Percentiles rank a stretch among this genome's conserved stretches.
Conservation (phyloP, 2,888 invertebrate genomes). For the Leucoma salicis region DNA sequence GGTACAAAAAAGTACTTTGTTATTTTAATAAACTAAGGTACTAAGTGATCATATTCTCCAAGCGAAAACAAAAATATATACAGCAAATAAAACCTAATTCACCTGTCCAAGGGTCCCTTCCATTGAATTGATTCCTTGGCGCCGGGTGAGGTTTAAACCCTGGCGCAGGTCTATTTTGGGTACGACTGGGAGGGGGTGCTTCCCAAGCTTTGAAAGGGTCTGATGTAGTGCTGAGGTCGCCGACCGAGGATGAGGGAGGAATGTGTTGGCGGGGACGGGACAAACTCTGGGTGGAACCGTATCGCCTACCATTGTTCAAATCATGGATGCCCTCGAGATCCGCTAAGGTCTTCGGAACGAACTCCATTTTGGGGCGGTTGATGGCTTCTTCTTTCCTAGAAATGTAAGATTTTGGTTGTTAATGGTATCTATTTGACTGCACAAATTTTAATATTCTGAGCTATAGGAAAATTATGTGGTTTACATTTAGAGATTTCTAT, state of each 20-base stretch:
- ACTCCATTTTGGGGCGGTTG: constrained; percentile 93
- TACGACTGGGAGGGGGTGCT: constrained; percentile 37
- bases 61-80: constrained; percentile 48
- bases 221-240: constrained; percentile 53
- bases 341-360: constrained; percentile 94
- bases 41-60: constrained; percentile 21
- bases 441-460: too few relatives aligned
- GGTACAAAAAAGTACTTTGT: too few relatives aligned
- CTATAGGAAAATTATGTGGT: too few relatives aligned
- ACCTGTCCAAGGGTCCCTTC: constrained; percentile 84
- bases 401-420: not conserved
- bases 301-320: constrained; percentile 85
- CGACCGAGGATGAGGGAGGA: constrained; percentile 65
- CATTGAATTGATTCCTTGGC: constrained; percentile 68
- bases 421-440: not conserved
- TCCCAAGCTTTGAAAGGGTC: constrained; percentile 74
- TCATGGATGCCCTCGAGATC: constrained; percentile 91
- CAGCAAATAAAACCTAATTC: constrained; percentile 80
- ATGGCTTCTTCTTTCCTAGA: constrained; percentile 93
- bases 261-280: constrained; percentile 60
- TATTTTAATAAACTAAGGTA: too few relatives aligned
- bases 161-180: constrained; percentile 40
- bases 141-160: constrained; percentile 65
- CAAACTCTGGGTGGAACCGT: constrained; percentile 76
- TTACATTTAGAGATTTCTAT: too few relatives aligned